Evolutionary conservation across 2,888 invertebrate genomes (phyloP).

Genomic region (Luperina nickerlii): DNA sequence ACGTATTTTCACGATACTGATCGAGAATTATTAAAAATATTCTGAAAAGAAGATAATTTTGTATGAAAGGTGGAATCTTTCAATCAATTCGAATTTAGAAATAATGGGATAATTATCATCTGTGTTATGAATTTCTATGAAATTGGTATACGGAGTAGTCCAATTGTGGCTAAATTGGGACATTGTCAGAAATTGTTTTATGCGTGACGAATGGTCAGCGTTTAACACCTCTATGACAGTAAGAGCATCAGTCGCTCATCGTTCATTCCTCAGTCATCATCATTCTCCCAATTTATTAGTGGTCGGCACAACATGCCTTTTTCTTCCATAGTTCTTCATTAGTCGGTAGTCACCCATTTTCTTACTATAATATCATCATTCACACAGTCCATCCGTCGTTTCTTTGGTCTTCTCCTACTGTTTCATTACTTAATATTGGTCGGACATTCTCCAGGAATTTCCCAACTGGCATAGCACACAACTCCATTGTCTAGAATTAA

Average conservation of each 20-base stretch:
- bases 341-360: neutral
- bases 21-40: neutral
- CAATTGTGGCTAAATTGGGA: neutral
- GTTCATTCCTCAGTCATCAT: neutral
- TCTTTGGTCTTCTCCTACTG: neutral
- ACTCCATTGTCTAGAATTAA: slow-evolving; percentile 50
- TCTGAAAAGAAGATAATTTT: slow-evolving; percentile 19
- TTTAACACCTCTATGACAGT: neutral
- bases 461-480: neutral
- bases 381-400: neutral
- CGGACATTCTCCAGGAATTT: neutral
- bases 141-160: neutral
- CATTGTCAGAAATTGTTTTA: no score
- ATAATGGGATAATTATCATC: neutral
- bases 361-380: neutral
- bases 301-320: neutral
- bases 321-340: neutral
- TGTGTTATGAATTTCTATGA: neutral
- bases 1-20: neutral
- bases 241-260: neutral
- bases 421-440: neutral
- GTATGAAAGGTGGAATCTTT: neutral
- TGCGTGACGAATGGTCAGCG: neutral
- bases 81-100: neutral
- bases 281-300: neutral